phyloP scores from a whole-genome alignment of 2,797 vertebrate genomes.

The Hafferia zeledoni region DNA sequence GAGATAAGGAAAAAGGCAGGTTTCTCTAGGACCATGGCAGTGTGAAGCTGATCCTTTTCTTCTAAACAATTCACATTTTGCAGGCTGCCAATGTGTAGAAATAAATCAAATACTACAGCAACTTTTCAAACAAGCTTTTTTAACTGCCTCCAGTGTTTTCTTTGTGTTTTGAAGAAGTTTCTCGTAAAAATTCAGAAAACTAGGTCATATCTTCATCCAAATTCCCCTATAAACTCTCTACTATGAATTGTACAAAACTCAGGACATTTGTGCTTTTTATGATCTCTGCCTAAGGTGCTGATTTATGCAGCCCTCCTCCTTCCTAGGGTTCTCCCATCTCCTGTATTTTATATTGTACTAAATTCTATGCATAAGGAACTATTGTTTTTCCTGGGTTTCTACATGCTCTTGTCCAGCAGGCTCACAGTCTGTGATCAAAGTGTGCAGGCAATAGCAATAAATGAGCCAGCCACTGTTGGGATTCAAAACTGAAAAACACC shows the following conservation, averaged over 20 bases:
- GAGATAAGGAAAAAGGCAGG: background rate
- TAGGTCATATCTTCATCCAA: background rate
- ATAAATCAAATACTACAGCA: background rate
- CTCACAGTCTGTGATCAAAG: background rate
- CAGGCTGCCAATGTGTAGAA: background rate
- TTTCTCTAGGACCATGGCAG: background rate
- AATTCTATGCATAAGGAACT: background rate
- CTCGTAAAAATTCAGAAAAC: background rate
- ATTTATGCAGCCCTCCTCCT: background rate
- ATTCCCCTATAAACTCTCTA: background rate
- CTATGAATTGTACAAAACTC: background rate
- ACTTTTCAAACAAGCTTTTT: background rate
- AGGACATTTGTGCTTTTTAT: background rate
- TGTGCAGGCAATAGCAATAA: background rate
- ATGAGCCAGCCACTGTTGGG: background rate
- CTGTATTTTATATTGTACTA: background rate
- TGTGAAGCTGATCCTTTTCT: background rate
- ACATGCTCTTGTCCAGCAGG: background rate
- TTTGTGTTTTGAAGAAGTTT: background rate
- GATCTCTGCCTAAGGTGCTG: background rate
- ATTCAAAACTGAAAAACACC: too few species aligned
- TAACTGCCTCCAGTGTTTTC: background rate
- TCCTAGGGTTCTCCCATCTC: background rate
- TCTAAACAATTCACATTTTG: background rate
- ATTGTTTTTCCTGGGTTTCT: background rate